A percentile compares a stretch with the other conserved stretches of the same genome.
phyloP scores from a whole-genome alignment of 2,888 invertebrate species.

The Heliconius erato region DNA sequence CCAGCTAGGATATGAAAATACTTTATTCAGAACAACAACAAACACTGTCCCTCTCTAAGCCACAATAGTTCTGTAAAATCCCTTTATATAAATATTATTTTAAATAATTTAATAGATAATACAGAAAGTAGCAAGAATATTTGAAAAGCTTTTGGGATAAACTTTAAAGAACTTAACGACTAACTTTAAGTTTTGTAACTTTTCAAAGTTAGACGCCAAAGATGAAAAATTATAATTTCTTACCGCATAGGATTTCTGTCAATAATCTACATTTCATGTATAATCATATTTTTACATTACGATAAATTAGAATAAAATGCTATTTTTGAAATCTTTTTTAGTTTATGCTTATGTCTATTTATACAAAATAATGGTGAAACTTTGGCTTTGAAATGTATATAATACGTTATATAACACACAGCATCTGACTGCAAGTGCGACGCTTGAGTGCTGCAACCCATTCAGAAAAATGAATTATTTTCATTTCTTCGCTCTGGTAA shows the following conservation, averaged over 20 bases:
- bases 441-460: neutral
- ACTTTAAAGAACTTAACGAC: neutral
- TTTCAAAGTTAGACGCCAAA: neutral
- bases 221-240: neutral
- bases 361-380: neutral
- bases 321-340: neutral
- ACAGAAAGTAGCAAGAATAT: neutral
- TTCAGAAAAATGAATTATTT: neutral
- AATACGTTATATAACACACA: neutral
- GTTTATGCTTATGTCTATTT: neutral
- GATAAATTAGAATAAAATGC: neutral
- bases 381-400: neutral
- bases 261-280: neutral
- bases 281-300: neutral
- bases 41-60: too few relatives aligned
- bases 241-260: neutral
- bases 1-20: too few relatives aligned
- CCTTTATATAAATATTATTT: neutral
- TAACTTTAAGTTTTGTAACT: constrained; percentile 5
- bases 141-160: neutral
- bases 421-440: neutral
- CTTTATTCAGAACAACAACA: too few relatives aligned
- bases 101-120: neutral
- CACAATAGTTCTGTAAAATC: too few relatives aligned
- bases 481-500: neutral